Base-by-base conservation (phyloP, 2,888 invertebrate genomes). In the Lutraria lutraria region DNA sequence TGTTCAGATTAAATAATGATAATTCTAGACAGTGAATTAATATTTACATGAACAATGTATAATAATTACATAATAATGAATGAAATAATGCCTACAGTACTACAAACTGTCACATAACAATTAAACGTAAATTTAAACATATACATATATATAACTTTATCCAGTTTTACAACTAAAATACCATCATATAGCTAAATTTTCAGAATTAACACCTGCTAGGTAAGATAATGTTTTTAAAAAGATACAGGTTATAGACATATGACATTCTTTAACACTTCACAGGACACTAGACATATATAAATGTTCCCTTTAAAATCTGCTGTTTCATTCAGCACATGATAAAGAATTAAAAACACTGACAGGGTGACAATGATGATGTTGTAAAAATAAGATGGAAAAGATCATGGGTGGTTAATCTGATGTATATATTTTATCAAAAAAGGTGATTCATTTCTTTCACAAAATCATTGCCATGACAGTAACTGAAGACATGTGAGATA, bases 401-500 rank as follows among this genome's bases (percentile, higher is more conserved):
- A 68, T 68, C 63, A 68, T 25, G 63, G 63, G 63, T 68, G 63
- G 63, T 68, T 68, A 68, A 68, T 68, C 25, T 68, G 43, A 43
- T 43, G 8, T 43, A 43, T 68, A 68, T 25, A 13, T 68, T 68
- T 68, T 56, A 25, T 68, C 21, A 43, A 68, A 68, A 68, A 68
- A 25, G 63, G 63, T 68, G 63, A 68, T 68, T 68, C 63, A 68
- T 68, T 68, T n/a, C n/a, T 68, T 68, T 25, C 63, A 68, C 12
- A 25, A 25, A 68, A 68, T 68, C 25, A n/a, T 25, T 25, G 25
- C 43, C 43, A 25, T 68, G 21, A 68, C 25, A 21, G 19, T 15
- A 60, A n/a, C 60, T 60, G 16, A 16, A n/a, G 60, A 15, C 25
- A 2, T 6, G n/a, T 12, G n/a, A 8, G 63, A 12, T 68, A 68